phyloP scores from a whole-genome alignment of 2,888 invertebrate genomes.

The Cylloceria caligata region DNA sequence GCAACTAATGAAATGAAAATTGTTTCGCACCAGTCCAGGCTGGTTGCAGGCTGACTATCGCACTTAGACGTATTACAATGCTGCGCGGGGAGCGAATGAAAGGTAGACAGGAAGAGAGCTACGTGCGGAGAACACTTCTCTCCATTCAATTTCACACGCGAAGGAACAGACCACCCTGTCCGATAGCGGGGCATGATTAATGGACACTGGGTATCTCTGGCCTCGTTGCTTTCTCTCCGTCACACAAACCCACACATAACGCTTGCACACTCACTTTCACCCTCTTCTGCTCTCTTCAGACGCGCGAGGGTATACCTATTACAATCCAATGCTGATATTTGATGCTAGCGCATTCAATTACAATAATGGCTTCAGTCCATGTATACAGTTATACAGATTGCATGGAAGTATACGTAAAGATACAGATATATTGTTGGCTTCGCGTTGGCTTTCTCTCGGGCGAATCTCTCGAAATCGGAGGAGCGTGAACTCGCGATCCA shows the following conservation, averaged over 20 bases:
- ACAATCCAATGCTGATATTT: conserved; percentile 75
- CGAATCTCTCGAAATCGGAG: conserved; percentile 31
- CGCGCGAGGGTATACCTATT: conserved; percentile 67
- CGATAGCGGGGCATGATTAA: conserved; percentile 80
- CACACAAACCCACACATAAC: not conserved
- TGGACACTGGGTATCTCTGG: conserved; percentile 76
- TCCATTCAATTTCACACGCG: conserved; percentile 80
- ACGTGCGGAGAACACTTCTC: conserved; percentile 73
- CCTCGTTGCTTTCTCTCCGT: conserved; percentile 58
- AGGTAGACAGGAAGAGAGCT: conserved; percentile 60
- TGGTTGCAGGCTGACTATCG: conserved; percentile 60
- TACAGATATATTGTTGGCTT: not conserved
- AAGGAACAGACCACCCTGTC: conserved; percentile 76
- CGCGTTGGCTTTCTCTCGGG: conserved; percentile 9
- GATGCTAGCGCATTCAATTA: conserved; percentile 80
- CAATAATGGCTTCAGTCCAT: conserved; percentile 73
- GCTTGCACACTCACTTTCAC: conserved; percentile 14
- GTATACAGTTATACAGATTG: conserved; percentile 16
- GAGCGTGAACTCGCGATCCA: conserved; percentile 23
- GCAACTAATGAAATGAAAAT: conserved; percentile 77
- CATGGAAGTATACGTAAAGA: not conserved
- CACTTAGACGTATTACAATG: conserved; percentile 49
- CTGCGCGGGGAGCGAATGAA: conserved; percentile 37
- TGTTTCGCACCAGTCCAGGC: conserved; percentile 38
- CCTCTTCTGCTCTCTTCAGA: conserved; percentile 24